A percentile compares a stretch with the other conserved stretches of the same genome.
Conservation (phyloP, 2,888 invertebrate genomes). For the Ochlodes sylvanus region DNA sequence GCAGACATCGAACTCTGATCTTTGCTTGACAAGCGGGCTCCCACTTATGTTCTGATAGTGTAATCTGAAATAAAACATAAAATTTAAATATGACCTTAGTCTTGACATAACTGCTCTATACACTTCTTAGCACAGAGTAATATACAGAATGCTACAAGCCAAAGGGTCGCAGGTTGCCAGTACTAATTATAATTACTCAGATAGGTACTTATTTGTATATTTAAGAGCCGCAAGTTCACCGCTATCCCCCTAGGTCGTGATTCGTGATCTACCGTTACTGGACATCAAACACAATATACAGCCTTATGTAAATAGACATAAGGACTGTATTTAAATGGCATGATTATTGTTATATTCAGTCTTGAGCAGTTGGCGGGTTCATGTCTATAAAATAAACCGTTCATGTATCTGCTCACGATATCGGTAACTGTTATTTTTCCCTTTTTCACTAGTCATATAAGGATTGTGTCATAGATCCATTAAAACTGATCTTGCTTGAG, state of each 20-base stretch:
- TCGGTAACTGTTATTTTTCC: constrained; percentile 5
- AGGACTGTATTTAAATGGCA: neutral
- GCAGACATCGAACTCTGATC: too few relatives aligned
- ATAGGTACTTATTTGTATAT: constrained; percentile 28
- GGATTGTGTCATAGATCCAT: neutral
- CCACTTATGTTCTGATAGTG: too few relatives aligned
- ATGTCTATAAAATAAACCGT: constrained; percentile 30
- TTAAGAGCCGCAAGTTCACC: constrained; percentile 32
- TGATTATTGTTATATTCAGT: neutral
- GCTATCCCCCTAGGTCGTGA: constrained; percentile 33
- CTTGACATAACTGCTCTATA: too few relatives aligned
- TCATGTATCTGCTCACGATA: constrained; percentile 31
- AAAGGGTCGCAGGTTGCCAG: constrained; percentile 13
- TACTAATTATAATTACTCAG: constrained; percentile 35
- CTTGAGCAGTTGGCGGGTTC: constrained; percentile 18
- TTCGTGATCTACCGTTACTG: constrained; percentile 34
- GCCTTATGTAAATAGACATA: neutral
- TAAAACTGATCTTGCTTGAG: neutral
- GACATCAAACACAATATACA: neutral
- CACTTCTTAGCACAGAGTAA: neutral
- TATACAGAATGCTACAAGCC: constrained; percentile 1
- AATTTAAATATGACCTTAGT: too few relatives aligned
- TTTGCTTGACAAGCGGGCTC: too few relatives aligned
- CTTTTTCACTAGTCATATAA: constrained; percentile 4
- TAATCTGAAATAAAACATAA: too few relatives aligned